phyloP scores from a whole-genome alignment of 2,797 vertebrate species.

The Borostomias antarcticus region DNA sequence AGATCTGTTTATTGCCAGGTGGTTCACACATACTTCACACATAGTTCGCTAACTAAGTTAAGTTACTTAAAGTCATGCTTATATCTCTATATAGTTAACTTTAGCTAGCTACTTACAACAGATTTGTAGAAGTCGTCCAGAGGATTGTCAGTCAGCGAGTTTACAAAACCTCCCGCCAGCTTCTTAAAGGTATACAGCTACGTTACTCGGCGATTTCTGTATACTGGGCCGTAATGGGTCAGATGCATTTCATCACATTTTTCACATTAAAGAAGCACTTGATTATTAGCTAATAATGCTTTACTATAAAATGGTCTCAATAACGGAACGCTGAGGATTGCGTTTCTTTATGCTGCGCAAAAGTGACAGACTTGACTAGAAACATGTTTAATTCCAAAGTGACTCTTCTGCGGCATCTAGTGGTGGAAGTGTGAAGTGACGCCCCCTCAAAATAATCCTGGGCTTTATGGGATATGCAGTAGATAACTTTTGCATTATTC shows the following conservation, averaged over 20 bases:
- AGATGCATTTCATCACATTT: too few relatives aligned
- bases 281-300: not conserved
- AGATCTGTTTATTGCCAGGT: too few relatives aligned
- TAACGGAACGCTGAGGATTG: too few relatives aligned
- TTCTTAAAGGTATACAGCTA: not conserved
- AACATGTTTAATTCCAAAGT: not conserved
- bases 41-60: not conserved
- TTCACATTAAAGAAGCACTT: not conserved
- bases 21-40: not conserved
- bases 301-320: too few relatives aligned
- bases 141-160: not conserved
- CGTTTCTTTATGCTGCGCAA: too few relatives aligned
- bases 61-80: not conserved
- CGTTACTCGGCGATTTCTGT: not conserved
- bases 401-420: not conserved
- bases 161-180: not conserved
- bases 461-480: slow-evolving; percentile 62
- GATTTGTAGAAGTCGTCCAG: not conserved
- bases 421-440: not conserved
- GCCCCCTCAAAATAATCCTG: not conserved
- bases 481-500: not conserved
- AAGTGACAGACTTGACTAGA: too few relatives aligned
- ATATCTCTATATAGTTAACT: not conserved
- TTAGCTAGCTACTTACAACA: not conserved
- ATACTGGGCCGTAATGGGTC: too few relatives aligned